Percentiles rank a stretch among this genome's conserved stretches.
phyloP scores from a whole-genome alignment of 1,140 invertebrate species.

The Sminthurides bifidus region DNA sequence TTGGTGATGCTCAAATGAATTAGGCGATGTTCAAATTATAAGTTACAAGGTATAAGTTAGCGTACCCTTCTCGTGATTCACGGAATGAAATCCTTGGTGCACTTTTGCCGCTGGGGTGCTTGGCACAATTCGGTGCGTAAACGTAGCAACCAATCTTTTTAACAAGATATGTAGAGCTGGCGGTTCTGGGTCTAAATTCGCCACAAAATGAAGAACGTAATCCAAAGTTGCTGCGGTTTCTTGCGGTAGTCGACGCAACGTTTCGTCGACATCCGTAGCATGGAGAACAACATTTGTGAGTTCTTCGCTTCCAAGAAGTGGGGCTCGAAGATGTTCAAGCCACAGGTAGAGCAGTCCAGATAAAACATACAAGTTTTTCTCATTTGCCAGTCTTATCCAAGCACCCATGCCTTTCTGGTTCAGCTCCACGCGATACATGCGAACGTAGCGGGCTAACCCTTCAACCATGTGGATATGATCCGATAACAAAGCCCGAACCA shows the following conservation, averaged over 20 bases:
- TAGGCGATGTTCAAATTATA: not conserved
- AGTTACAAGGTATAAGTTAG: not conserved
- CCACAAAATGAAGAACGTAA: slow-evolving; percentile 28
- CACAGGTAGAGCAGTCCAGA: slow-evolving; percentile 53
- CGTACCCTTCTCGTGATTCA: slow-evolving; percentile 26
- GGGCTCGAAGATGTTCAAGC: slow-evolving; percentile 54
- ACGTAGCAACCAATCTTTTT: slow-evolving; percentile 22
- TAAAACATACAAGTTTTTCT: slow-evolving; percentile 50
- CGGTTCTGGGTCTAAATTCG: slow-evolving; percentile 19
- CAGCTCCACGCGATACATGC: slow-evolving; percentile 48
- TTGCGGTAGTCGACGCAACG: slow-evolving; percentile 14
- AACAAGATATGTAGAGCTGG: slow-evolving; percentile 14
- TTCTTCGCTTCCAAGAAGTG: slow-evolving; percentile 53
- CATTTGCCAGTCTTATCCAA: slow-evolving; percentile 52
- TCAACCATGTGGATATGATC: slow-evolving; percentile 45
- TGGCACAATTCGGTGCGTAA: slow-evolving; percentile 27
- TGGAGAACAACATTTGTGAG: slow-evolving; percentile 52
- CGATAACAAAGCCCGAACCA: slow-evolving; percentile 40
- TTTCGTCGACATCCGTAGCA: slow-evolving; percentile 23
- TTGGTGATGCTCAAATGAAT: not conserved
- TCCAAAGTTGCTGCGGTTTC: slow-evolving; percentile 22
- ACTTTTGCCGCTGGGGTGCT: slow-evolving; percentile 15
- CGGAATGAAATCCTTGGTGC: slow-evolving; percentile 23
- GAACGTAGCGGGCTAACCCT: slow-evolving; percentile 41
- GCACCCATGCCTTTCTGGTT: slow-evolving; percentile 50